Evolutionary conservation across 2,113 vertebrate genomes (phyloP), one percentile per base, ranked within the genome.

Genomic region (Tyrannus savana): DNA sequence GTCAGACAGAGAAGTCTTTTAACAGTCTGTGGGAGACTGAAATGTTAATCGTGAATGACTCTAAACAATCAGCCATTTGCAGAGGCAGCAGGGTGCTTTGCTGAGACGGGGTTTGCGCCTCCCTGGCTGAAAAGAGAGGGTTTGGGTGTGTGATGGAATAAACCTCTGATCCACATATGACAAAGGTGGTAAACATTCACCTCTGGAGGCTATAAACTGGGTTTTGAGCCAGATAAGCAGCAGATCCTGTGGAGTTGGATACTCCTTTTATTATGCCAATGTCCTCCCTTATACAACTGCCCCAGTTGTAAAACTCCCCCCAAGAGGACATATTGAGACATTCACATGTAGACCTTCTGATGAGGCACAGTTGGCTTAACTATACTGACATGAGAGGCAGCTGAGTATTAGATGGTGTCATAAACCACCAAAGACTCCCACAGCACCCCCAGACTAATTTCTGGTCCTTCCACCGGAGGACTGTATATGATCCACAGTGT

Each of bases 391-490:
- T 21, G 19, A 71, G 56, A 30, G 13, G 30, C 28, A 62, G 15
- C 5, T 46, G 33, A 9, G 1, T 19, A 41, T 41, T 71, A n/a
- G 46, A 55, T 28, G 0, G 1, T n/a, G 23, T n/a, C 19, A 28
- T 23, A 62, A 53, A 62, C 19, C 23, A 55, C 17, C 41, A 41
- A 24, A 63, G 23, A n/a, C 4, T 7, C 24, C 19, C 24, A 25
- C 47, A 55, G 7, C 2, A 7, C 6, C 41, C 15, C n/a, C 30
- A 47, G n/a, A 49, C 8, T 55, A 19, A 71, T 6, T 78, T 62
- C 13, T 55, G 24, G 39, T 10, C 30, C 30, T 63, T 71, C 19
- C 30, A 47, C 30, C 37, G 12, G 3, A 41, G 15, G 19, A 46
- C 7, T 47, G 7, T 11, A 13, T 8, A 11, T 9, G 41, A 14